Base-by-base conservation (phyloP, 2,113 vertebrate genomes). In the Atrichornis clamosus region DNA sequence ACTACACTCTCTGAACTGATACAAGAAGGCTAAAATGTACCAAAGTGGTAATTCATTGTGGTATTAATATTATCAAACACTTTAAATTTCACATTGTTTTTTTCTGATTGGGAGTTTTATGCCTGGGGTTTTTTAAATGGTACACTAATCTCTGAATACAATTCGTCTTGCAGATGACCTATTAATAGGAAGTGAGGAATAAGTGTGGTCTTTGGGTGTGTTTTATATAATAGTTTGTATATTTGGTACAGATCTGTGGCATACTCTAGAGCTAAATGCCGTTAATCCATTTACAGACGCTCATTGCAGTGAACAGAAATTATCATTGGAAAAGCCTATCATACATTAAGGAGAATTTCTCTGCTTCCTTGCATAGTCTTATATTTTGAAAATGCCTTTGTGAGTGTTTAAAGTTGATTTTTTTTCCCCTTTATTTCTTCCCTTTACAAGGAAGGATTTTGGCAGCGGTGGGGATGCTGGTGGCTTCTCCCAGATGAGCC, bases 401-500 rank as follows among this genome's bases (percentile, higher is more conserved):
- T 5, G 3, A 73, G 77, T 82, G 69, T 87, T 91, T 91, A 87
- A 95, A 97, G 79, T 41, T 50, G 41, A 32, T 55, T 15, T 26
- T 47, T 79, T 70, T 90, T n/a, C 52, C 2, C 13, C 14, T 52
- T 50, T 28, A 10, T 69, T 76, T 60, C 64, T 80, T 44, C 18
- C 32, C 74, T 75, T 93, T 89, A 44, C 74, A 72, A 55, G 49
- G 60, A 91, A 86, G 55, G 86, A 87, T 62, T 88, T 92, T 93
- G 96, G 90, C 83, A 91, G 84, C 75, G 87, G 85, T 83, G 77
- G 87, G 77, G 63, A 74, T 72, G 52, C 96, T 91, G 94, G 96
- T 97, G 96, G 90, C 96, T 89, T 98, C 87, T 97, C 97, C 97
- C 94, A 92, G 73, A 96, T 97, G 96, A 96, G 96, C 93, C 96